Percentiles rank a stretch among this genome's conserved stretches.
Evolutionary conservation across 2,888 invertebrate species (phyloP).

Genomic region (Fragum fragum): DNA sequence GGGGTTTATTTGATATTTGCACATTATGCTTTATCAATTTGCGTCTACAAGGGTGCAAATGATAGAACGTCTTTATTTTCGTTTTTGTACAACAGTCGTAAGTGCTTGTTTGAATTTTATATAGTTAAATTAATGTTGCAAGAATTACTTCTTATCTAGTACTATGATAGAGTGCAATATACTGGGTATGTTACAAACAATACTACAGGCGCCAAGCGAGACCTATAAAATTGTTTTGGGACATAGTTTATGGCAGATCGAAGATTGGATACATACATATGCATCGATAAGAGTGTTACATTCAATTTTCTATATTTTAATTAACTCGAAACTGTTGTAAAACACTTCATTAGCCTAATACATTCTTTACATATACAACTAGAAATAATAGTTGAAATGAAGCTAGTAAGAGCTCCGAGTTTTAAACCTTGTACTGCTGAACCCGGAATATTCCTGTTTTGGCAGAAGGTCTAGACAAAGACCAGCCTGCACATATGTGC

Average conservation of each 20-base stretch:
- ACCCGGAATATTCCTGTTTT: no score
- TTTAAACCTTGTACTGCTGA: no score
- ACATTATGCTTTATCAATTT: no score
- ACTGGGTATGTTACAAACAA: slow-evolving; percentile 12
- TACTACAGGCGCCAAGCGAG: slow-evolving; percentile 8
- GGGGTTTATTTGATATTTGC: no score
- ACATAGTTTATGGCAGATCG: slow-evolving; percentile 14
- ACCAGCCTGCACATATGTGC: no score
- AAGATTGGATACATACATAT: slow-evolving; percentile 22
- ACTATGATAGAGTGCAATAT: neutral
- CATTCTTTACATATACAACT: neutral
- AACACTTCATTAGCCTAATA: neutral
- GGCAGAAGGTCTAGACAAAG: no score
- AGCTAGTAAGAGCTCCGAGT: no score
- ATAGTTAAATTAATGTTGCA: no score
- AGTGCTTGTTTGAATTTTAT: no score
- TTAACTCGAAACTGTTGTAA: slow-evolving; percentile 1
- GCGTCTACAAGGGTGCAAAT: no score
- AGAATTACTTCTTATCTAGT: no score
- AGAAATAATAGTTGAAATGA: neutral
- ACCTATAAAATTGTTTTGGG: slow-evolving; percentile 11
- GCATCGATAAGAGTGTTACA: slow-evolving; percentile 10
- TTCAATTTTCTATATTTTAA: slow-evolving; percentile 26
- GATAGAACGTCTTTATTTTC: neutral
- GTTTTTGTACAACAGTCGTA: no score